Conservation (phyloP, 2,113 vertebrate species). For the Leucoraja erinaceus region DNA sequence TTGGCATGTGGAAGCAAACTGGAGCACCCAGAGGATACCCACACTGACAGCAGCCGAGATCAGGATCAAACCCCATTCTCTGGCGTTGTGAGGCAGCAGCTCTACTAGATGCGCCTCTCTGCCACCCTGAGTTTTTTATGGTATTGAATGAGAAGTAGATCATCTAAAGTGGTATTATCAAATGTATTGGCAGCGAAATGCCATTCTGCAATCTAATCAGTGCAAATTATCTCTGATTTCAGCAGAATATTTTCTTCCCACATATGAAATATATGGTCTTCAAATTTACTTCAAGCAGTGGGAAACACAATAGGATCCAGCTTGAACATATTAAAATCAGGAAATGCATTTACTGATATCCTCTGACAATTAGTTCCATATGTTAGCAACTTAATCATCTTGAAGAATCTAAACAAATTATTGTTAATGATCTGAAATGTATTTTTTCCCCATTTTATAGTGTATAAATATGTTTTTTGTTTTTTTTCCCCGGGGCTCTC, state of each 20-base stretch:
- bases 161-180: neutral
- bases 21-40: no score
- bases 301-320: conserved; percentile 54
- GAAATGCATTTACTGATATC: conserved; percentile 44
- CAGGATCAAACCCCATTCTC: no score
- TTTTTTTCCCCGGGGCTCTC: neutral
- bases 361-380: conserved; percentile 60
- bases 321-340: conserved; percentile 54
- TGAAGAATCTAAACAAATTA: conserved; percentile 40
- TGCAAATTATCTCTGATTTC: neutral
- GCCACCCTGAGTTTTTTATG: neutral
- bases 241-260: conserved; percentile 2
- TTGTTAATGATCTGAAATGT: neutral
- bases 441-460: neutral
- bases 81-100: no score
- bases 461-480: neutral
- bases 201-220: neutral
- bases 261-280: neutral
- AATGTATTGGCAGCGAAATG: neutral
- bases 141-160: neutral
- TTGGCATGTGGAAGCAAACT: no score
- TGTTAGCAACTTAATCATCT: conserved; percentile 48
- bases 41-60: no score
- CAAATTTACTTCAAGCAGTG: conserved; percentile 45
- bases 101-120: no score